phyloP scores from a whole-genome alignment of 2,888 invertebrate genomes.

The Conomelus anceps region DNA sequence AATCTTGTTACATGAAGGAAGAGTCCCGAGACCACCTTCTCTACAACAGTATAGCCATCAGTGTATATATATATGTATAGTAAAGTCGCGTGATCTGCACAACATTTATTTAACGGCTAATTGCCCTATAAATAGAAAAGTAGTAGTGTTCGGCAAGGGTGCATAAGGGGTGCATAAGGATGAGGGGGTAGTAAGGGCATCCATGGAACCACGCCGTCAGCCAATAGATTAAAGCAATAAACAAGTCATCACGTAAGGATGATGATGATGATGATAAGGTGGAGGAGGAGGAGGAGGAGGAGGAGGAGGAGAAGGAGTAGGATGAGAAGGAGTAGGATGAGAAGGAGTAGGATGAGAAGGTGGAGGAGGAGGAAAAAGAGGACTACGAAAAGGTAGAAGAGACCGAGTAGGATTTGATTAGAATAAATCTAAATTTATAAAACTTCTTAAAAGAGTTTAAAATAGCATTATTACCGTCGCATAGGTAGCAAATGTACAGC shows the following conservation, averaged over 20 bases:
- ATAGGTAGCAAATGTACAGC: too few species aligned
- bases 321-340: neutral
- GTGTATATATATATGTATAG: too few species aligned
- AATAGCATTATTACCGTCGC: too few species aligned
- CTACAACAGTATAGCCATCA: too few species aligned
- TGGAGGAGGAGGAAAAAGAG: neutral
- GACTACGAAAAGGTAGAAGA: too few species aligned
- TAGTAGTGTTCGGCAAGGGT: neutral
- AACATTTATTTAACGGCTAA: neutral
- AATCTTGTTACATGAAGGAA: neutral
- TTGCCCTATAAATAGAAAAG: neutral
- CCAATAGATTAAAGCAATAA: neutral
- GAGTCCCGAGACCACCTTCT: too few species aligned
- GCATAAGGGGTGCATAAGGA: neutral
- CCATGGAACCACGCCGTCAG: too few species aligned
- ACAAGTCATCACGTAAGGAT: neutral
- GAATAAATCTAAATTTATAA: too few species aligned
- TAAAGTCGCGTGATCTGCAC: too few species aligned
- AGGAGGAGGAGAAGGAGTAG: neutral
- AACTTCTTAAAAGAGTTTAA: too few species aligned
- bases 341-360: neutral
- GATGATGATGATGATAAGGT: neutral
- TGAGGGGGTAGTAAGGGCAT: neutral
- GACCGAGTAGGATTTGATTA: too few species aligned
- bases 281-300: neutral